phyloP scores from a whole-genome alignment of 1,140 invertebrate genomes.

The Thaumetopoea pityocampa region DNA sequence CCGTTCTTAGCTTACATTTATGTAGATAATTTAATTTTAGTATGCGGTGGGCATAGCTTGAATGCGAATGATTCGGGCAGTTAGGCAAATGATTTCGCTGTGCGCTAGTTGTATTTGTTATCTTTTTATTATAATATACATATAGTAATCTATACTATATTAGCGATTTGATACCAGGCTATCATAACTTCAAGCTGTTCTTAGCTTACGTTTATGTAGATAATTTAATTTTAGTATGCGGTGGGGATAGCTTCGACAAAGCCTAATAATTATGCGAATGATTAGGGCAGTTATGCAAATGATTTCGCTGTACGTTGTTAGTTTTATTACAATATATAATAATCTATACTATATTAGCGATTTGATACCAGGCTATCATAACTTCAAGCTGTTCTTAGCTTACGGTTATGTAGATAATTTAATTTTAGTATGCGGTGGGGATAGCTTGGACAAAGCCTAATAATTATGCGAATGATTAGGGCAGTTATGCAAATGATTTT shows the following conservation, averaged over 20 bases:
- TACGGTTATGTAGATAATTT: constrained; percentile 44
- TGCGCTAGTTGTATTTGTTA: too few species aligned
- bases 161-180: constrained; percentile 65
- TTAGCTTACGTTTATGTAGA: constrained; percentile 45
- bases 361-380: constrained; percentile 65
- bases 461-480: constrained; percentile 13
- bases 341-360: too few species aligned
- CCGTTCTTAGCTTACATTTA: constrained; percentile 46
- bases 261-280: constrained; percentile 12
- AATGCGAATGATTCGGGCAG: constrained; percentile 8
- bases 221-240: constrained; percentile 44
- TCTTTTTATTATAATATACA: neutral
- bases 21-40: constrained; percentile 43
- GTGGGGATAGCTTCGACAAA: constrained; percentile 15
- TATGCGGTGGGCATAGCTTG: constrained; percentile 25
- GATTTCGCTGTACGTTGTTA: neutral
- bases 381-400: constrained; percentile 38
- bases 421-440: constrained; percentile 37
- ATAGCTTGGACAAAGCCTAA: constrained; percentile 17
- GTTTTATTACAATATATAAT: neutral
- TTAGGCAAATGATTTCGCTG: constrained; percentile 5
- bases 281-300: constrained; percentile 6
- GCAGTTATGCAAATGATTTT: constrained; percentile 5
- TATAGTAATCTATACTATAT: too few species aligned
- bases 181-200: constrained; percentile 47